Base-by-base conservation (phyloP, 2,888 invertebrate species). In the Agriopis leucophaearia region DNA sequence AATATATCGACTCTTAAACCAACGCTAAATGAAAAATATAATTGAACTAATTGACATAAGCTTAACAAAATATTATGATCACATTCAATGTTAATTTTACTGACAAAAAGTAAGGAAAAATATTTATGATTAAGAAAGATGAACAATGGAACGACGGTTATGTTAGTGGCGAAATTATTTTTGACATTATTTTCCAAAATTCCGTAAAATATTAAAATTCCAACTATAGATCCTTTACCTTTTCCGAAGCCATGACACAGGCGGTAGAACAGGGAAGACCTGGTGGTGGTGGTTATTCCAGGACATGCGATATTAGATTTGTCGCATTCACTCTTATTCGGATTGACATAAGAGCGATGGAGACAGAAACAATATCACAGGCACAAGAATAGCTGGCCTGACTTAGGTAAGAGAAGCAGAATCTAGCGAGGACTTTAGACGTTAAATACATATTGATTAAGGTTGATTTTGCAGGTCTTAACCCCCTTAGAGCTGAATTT, bases 141-240 rank as follows among this genome's bases (percentile, higher is more conserved):
- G 27, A 27, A 27, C 27, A 27, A 27, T 27, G 27, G 5, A 27
- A 27, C 27, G 15, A 45, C 8, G 15, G 15, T 10, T 2, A 16
- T 12, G 52, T 44, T 52, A 50, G 35, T 40, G 40, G 13, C 38
- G 12, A 48, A 40, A 18, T 40, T 8, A 27, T 8, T 40, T 40
- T 8, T 54, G 44, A 13, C n/a, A 59, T 55, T 50, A 54, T 18
- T 56, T 42, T 56, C 52, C 62, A 57, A 48, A 59, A 54, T 35
- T 36, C 63, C 42, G 36, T n/a, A 55, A 42, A 58, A 40, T 50
- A 27, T 59, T 54, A 50, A 47, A 63, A 67, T 55, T 45, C 59
- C 50, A n/a, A 57, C 54, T 12, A 54, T 27, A 48, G 13, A 58
- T 55, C 67, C 63, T 54, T 67, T 63, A 58, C 67, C 67, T 44